Percentiles rank a stretch among this genome's conserved stretches.
These are phyloP conservation scores for Amblyteles armatorius DNA, from an alignment of 2,888 invertebrate species.

Conservation along the genomic window DNA sequence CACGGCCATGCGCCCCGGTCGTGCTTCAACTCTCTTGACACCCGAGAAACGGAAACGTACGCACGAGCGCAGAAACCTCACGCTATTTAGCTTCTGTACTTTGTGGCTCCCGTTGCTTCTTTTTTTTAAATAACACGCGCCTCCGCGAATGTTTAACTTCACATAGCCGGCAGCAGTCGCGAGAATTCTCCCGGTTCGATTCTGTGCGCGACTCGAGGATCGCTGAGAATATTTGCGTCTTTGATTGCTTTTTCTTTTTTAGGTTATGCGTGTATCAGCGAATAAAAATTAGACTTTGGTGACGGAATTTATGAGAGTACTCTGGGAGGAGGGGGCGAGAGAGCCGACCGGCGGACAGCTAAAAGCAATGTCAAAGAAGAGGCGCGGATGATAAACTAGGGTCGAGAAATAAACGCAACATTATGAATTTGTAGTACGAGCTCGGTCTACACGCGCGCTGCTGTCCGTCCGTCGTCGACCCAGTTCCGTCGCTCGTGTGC, in stretches of 20 bases:
- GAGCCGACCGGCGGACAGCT: background rate
- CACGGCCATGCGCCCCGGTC: constrained; percentile 5
- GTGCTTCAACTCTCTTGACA: constrained; percentile 52
- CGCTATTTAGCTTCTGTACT: constrained; percentile 24
- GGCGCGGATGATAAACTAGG: background rate
- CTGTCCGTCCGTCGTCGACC: constrained; percentile 40
- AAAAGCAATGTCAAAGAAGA: constrained; percentile 14
- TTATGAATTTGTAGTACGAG: no score
- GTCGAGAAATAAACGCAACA: background rate
- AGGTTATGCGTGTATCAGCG: background rate
- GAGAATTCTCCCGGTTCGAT: constrained; percentile 34
- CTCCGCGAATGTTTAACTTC: constrained; percentile 56
- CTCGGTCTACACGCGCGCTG: background rate
- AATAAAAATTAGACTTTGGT: constrained; percentile 34
- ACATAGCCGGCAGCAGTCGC: constrained; percentile 17
- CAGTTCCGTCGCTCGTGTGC: constrained; percentile 39
- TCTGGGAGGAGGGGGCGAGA: constrained; percentile 23
- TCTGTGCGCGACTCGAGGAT: background rate
- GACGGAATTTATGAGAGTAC: constrained; percentile 49
- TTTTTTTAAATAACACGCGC: constrained; percentile 44
- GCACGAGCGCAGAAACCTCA: constrained; percentile 19
- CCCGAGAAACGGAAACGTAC: constrained; percentile 23
- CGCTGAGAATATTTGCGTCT: constrained; percentile 24
- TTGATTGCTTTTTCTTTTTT: constrained; percentile 36
- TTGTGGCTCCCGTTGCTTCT: constrained; percentile 5